Evolutionary conservation across 2,113 vertebrate genomes (phyloP).

Genomic region (Lepidothrix coronata): DNA sequence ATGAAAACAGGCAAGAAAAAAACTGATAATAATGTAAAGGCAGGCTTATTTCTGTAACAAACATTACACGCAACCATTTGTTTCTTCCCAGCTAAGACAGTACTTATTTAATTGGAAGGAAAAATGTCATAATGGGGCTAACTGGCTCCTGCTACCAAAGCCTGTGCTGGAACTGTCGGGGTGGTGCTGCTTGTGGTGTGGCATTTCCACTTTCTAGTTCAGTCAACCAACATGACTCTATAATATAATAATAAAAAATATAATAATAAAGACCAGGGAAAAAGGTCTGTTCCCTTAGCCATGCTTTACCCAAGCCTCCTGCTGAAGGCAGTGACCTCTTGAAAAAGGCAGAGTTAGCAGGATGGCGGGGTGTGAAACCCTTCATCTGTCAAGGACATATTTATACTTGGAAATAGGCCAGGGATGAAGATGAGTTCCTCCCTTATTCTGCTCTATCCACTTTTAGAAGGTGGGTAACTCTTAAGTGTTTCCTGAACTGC

Average conservation of each 20-base stretch:
- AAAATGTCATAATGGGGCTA: background rate
- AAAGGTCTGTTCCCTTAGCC: accelerated
- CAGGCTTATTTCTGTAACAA: background rate
- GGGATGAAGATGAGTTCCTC: background rate
- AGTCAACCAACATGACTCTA: background rate
- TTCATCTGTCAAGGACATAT: background rate
- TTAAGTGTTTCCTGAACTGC: background rate
- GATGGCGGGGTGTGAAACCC: background rate
- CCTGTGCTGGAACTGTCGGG: background rate
- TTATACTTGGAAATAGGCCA: background rate
- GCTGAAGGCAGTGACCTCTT: background rate
- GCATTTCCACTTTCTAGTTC: background rate
- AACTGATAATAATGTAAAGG: background rate
- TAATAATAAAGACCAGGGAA: background rate
- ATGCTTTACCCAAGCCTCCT: background rate
- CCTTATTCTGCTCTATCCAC: background rate
- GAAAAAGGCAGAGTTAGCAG: background rate
- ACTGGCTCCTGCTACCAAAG: background rate
- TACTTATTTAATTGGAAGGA: constrained; percentile 8
- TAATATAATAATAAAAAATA: background rate
- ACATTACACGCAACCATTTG: background rate
- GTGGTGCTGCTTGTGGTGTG: background rate
- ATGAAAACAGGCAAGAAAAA: background rate
- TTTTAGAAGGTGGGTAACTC: background rate
- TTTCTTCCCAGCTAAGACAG: background rate